Base-by-base conservation (phyloP, 2,797 vertebrate genomes). In the Siniperca scherzeri region DNA sequence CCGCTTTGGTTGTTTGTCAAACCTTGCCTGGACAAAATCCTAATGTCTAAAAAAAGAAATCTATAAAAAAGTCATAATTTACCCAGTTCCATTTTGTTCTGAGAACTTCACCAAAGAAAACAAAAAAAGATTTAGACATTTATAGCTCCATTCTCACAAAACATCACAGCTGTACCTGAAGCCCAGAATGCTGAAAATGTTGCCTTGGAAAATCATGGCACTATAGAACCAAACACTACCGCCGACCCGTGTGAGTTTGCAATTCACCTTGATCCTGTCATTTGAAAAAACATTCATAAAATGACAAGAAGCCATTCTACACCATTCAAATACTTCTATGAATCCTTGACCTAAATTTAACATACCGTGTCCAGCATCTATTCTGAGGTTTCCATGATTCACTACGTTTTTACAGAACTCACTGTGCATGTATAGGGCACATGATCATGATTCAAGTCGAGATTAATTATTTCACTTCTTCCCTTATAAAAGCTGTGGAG, bases 381-480 rank as follows among this genome's bases (percentile, higher is more conserved):
- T 79, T 73, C 40, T 69, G 46, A 67, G 27, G 25, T 53, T 77
- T 38, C 38, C 59, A 74, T 77, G 74, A 87, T 70, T 90, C 75
- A 83, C 50, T 22, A 59, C 16, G 21, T 67, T 77, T 59, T 69
- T 30, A 2, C 30, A 73, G 74, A 74, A 42, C 57, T 80, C 21
- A 21, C 27, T 44, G 61, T n/a, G 12, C 78, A 48, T 16, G 38
- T 55, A 48, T 33, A 57, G 61, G 21, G 16, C 72, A 77, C 59
- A 60, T 52, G 40, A 74, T 78, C 9, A 7, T 44, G 77, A 77
- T 65, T 83, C 64, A 76, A 73, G 44, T 53, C 8, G 38, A 77
- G 64, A 70, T 50, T 12, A 72, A 72, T 82, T 50, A 71, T 69
- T 88, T 13, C 64, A 52, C 44, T 50, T 83, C 42, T 36, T 30